These are phyloP conservation scores for Rhodinocichla rosea DNA, from an alignment of 2,113 vertebrate species.

Conservation along the genomic window DNA sequence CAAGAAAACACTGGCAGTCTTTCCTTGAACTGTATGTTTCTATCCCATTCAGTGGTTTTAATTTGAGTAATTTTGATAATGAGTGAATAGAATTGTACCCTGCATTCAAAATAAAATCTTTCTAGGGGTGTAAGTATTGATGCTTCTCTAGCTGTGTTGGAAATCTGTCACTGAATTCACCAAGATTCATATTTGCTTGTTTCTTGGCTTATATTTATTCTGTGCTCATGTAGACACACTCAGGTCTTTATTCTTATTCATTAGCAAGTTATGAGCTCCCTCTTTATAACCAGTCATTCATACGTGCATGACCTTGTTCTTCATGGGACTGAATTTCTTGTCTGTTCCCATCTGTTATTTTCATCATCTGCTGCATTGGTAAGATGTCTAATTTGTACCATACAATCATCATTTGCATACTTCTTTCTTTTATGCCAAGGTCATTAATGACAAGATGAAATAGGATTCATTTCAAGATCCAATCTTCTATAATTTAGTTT, in stretches of 20 bases:
- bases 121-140: rapidly evolving
- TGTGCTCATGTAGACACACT: not conserved
- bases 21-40: not conserved
- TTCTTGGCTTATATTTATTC: not conserved
- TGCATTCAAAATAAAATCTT: not conserved
- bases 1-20: not conserved
- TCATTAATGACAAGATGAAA: constrained; percentile 2
- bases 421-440: not conserved
- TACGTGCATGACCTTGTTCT: not conserved
- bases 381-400: not conserved
- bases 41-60: not conserved
- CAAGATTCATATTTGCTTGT: not conserved
- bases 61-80: not conserved
- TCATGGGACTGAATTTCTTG: not conserved
- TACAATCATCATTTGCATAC: not conserved
- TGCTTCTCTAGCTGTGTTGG: not conserved
- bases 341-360: not conserved
- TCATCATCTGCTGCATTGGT: not conserved
- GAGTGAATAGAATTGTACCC: not conserved
- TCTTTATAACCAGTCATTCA: not conserved
- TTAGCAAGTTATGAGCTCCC: not conserved
- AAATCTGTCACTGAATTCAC: not conserved
- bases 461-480: not conserved
- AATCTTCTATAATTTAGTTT: not conserved
- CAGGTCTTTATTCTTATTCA: not conserved